Conservation (phyloP, 2,113 vertebrate genomes). For the Pagrus major region DNA sequence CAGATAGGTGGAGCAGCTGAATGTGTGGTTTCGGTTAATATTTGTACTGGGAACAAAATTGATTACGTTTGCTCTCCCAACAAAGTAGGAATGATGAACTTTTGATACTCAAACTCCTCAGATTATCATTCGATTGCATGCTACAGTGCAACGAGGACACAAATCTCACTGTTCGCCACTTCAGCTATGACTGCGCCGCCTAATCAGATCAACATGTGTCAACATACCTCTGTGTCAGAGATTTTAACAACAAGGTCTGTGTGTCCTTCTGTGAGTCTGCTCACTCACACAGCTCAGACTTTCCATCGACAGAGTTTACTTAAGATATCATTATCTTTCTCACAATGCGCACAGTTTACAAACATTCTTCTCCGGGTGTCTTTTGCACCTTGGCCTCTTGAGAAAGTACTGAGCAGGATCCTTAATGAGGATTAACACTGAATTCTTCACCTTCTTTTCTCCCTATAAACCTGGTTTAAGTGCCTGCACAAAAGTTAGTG, state of each 20-base stretch:
- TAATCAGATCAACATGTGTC: constrained; percentile 43
- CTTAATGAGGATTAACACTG: constrained; percentile 61
- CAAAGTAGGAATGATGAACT: neutral
- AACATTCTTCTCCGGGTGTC: constrained; percentile 40
- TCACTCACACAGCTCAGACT: constrained; percentile 16
- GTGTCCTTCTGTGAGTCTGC: constrained; percentile 24
- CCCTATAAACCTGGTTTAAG: constrained; percentile 37
- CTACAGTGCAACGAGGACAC: neutral
- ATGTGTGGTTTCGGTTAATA: constrained; percentile 27
- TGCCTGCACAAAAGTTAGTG: constrained; percentile 13
- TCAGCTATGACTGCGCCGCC: neutral
- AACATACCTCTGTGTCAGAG: constrained; percentile 3
- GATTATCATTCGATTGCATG: neutral
- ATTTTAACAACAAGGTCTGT: constrained; percentile 28
- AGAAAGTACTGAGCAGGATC: constrained; percentile 60
- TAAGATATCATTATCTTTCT: constrained; percentile 68
- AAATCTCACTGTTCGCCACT: neutral
- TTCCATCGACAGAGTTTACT: constrained; percentile 66
- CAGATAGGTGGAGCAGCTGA: constrained; percentile 57
- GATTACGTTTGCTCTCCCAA: neutral
- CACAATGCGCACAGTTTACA: constrained; percentile 50
- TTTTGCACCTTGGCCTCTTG: constrained; percentile 47
- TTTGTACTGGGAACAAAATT: neutral
- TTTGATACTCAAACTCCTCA: neutral
- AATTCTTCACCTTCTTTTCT: constrained; percentile 57